phyloP scores from a whole-genome alignment of 2,797 vertebrate genomes.

The Fistularia tabacaria region DNA sequence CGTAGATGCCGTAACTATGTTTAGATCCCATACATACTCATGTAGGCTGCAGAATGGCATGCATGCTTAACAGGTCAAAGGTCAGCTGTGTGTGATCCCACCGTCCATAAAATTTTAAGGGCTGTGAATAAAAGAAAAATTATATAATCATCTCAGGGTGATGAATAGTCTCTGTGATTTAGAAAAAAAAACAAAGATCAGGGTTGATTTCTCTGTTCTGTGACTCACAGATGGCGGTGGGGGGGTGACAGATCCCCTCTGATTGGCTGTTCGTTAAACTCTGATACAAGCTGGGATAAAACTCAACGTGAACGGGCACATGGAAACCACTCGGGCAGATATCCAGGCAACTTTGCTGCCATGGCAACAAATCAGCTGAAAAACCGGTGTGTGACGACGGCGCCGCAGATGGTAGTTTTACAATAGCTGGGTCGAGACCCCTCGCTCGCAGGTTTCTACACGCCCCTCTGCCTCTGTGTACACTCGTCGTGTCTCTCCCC shows the following conservation, averaged over 20 bases:
- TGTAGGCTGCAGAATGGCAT: not conserved
- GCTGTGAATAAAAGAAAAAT: constrained; percentile 5
- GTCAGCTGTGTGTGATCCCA: constrained; percentile 6
- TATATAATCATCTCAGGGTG: not conserved
- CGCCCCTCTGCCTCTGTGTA: too few relatives aligned
- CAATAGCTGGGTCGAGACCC: too few relatives aligned
- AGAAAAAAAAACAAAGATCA: too few relatives aligned
- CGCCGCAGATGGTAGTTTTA: too few relatives aligned
- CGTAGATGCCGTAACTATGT: constrained; percentile 24
- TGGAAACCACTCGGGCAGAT: constrained; percentile 10
- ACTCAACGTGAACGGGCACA: constrained; percentile 41
- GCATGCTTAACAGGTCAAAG: constrained; percentile 22
- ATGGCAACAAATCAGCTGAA: constrained; percentile 32
- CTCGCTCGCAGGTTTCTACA: too few relatives aligned
- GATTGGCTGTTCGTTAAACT: constrained; percentile 13
- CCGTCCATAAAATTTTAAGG: constrained; percentile 5
- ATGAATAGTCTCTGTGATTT: too few relatives aligned
- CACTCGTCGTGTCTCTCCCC: too few relatives aligned
- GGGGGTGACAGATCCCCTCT: not conserved
- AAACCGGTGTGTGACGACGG: constrained; percentile 10
- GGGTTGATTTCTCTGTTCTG: constrained; percentile 7
- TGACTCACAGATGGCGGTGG: too few relatives aligned
- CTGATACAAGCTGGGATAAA: constrained; percentile 49
- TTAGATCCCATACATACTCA: constrained; percentile 19
- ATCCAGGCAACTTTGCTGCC: not conserved